Evolutionary conservation across 2,888 invertebrate species (phyloP).

Genomic region (Anoplius nigerrimus): DNA sequence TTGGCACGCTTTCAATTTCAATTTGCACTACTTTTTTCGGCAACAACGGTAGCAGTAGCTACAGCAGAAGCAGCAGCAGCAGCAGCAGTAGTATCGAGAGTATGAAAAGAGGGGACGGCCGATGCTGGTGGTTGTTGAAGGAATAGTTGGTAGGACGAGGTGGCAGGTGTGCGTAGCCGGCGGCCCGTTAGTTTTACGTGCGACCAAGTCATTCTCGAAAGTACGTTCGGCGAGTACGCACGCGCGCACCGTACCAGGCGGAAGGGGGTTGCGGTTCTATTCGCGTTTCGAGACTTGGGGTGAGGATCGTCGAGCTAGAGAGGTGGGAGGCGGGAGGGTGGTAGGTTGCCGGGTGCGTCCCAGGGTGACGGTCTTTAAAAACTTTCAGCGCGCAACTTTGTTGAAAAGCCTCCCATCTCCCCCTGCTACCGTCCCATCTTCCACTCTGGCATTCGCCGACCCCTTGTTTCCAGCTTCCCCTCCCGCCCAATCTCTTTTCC

Average conservation of each 20-base stretch:
- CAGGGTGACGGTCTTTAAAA: slow-evolving; percentile 67
- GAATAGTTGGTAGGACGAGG: slow-evolving; percentile 9
- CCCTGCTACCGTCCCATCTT: slow-evolving; percentile 28
- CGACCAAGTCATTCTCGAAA: neutral
- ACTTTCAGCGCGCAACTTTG: slow-evolving; percentile 62
- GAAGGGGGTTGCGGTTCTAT: slow-evolving; percentile 30
- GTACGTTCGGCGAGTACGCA: slow-evolving; percentile 18
- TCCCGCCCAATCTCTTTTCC: slow-evolving; percentile 12
- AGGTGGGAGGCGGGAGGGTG: neutral
- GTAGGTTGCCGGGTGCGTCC: slow-evolving; percentile 31
- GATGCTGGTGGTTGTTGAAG: too few species aligned
- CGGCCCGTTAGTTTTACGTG: slow-evolving; percentile 34
- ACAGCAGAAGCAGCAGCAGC: too few species aligned
- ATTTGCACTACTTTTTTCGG: too few species aligned
- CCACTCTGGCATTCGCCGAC: slow-evolving; percentile 30
- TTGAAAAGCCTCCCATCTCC: slow-evolving; percentile 56
- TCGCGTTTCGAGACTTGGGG: slow-evolving; percentile 13
- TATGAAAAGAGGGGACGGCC: too few species aligned
- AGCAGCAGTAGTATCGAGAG: too few species aligned
- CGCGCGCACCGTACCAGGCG: slow-evolving; percentile 3
- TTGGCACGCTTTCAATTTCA: too few species aligned
- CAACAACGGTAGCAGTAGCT: too few species aligned
- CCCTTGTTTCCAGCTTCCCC: slow-evolving; percentile 20
- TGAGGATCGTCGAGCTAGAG: slow-evolving; percentile 11
- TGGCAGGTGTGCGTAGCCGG: slow-evolving; percentile 34